Evolutionary conservation across 2,797 vertebrate species (phyloP).

Genomic region (Molossus alvarezi): DNA sequence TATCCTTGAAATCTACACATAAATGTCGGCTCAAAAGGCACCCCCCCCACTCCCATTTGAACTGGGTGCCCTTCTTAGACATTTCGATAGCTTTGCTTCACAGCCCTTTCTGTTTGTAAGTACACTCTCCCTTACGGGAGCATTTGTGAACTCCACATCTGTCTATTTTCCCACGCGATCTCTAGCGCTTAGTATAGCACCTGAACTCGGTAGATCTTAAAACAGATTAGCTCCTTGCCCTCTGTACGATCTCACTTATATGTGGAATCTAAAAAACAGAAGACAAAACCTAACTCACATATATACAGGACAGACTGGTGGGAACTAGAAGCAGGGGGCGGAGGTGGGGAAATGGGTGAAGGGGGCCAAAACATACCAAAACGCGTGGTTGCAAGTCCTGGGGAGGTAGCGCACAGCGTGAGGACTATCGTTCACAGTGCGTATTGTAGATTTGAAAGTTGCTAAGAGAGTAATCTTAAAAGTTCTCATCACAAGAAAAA

Average conservation of each 20-base stretch:
- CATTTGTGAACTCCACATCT: accelerated
- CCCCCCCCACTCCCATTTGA: background rate
- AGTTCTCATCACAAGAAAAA: background rate
- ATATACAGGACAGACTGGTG: background rate
- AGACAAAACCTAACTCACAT: background rate
- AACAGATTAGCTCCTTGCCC: background rate
- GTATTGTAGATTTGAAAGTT: background rate
- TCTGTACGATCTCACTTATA: background rate
- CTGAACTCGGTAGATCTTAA: background rate
- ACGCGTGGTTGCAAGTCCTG: background rate
- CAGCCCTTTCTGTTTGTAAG: background rate
- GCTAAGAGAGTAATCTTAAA: background rate
- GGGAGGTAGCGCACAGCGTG: background rate
- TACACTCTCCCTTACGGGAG: too few relatives aligned
- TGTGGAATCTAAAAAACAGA: background rate
- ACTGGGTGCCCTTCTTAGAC: background rate
- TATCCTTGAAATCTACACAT: background rate
- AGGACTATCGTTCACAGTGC: too few relatives aligned
- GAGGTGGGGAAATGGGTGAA: background rate
- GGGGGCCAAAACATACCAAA: background rate
- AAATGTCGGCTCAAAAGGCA: background rate
- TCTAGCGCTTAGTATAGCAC: background rate
- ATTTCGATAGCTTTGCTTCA: background rate
- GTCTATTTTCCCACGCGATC: background rate
- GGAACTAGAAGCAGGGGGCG: too few relatives aligned